phyloP scores from a whole-genome alignment of 2,888 invertebrate genomes.

The Ornithoptera priamus region DNA sequence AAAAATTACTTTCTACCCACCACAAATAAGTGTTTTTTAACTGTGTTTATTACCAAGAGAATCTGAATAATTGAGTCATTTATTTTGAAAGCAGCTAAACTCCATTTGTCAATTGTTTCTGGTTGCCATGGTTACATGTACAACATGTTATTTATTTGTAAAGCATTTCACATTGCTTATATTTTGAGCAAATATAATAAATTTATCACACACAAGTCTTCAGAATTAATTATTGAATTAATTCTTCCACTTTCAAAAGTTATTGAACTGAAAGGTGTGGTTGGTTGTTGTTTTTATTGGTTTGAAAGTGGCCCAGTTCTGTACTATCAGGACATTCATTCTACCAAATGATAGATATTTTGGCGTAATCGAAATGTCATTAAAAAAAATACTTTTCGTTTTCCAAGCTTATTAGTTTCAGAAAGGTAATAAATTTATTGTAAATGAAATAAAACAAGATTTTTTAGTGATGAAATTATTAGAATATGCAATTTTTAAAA shows the following conservation, averaged over 20 bases:
- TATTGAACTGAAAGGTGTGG: too few species aligned
- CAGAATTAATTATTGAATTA: background rate
- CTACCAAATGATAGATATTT: slow-evolving; percentile 10
- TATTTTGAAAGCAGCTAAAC: slow-evolving; percentile 3
- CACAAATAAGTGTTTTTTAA: too few species aligned
- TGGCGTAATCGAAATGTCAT: slow-evolving; percentile 10
- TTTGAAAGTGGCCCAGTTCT: too few species aligned
- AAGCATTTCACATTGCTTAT: background rate
- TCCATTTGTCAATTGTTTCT: background rate
- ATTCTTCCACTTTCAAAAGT: background rate
- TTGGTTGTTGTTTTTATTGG: too few species aligned
- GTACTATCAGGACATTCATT: background rate
- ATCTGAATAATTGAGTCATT: background rate
- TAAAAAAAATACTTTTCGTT: slow-evolving; percentile 12
- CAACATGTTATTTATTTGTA: slow-evolving; percentile 4
- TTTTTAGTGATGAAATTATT: slow-evolving; percentile 8
- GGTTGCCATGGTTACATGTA: slow-evolving; percentile 2
- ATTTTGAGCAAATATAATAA: background rate
- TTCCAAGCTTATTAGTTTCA: slow-evolving; percentile 14
- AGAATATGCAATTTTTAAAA: slow-evolving; percentile 17
- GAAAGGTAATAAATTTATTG: background rate
- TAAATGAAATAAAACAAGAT: slow-evolving; percentile 7
- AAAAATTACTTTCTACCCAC: too few species aligned
- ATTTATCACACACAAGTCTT: background rate
- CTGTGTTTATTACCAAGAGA: too few species aligned